These are phyloP conservation scores for Labrus mixtus DNA, from an alignment of 2,113 vertebrate species.

Conservation along the genomic window DNA sequence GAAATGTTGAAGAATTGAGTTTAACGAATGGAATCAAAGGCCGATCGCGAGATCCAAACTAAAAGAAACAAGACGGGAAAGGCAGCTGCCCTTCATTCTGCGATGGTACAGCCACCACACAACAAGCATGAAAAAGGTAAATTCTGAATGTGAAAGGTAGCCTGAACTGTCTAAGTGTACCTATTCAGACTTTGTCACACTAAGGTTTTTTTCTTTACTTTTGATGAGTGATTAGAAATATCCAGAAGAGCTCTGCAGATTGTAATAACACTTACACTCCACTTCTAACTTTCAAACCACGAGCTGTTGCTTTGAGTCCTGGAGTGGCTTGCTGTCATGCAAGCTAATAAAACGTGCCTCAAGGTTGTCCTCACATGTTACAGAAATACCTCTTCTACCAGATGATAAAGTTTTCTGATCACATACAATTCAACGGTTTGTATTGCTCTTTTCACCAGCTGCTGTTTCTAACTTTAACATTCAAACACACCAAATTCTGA, in stretches of 20 bases:
- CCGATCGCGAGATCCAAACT: neutral
- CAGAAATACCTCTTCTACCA: conserved; percentile 3
- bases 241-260: neutral
- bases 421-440: neutral
- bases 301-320: neutral
- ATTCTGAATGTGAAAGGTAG: neutral
- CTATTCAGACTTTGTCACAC: neutral
- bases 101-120: neutral
- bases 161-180: neutral
- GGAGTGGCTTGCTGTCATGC: neutral
- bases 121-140: neutral
- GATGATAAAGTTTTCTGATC: neutral
- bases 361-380: neutral
- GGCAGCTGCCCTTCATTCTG: neutral
- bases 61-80: neutral
- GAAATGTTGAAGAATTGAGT: too few species aligned
- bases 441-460: neutral
- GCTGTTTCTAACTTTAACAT: neutral
- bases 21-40: neutral
- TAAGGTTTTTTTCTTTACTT: too few species aligned
- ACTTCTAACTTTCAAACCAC: neutral
- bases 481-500: too few species aligned
- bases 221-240: neutral
- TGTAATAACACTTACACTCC: neutral
- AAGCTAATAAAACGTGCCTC: neutral